These are phyloP conservation scores for Melanostoma mellinum DNA, from an alignment of 2,888 invertebrate genomes.

Conservation along the genomic window DNA sequence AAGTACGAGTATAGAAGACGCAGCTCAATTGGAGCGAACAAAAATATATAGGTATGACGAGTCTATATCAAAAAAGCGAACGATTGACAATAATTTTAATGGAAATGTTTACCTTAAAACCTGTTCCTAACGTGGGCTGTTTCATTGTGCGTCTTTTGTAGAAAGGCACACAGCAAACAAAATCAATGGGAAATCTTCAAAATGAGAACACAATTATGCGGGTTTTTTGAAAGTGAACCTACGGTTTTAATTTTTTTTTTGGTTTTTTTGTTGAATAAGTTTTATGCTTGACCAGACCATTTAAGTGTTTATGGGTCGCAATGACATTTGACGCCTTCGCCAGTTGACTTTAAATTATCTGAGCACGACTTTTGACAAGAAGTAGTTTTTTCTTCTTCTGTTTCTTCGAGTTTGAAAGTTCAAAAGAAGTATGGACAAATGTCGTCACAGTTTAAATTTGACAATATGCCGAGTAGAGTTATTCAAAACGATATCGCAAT, in stretches of 20 bases:
- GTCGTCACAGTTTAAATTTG: too few relatives aligned
- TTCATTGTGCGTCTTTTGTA: conserved; percentile 9
- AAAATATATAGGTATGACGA: conserved; percentile 10
- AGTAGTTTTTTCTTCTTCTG: too few relatives aligned
- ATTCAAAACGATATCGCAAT: too few relatives aligned
- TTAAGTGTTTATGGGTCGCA: too few relatives aligned
- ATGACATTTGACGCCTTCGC: too few relatives aligned
- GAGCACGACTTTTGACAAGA: too few relatives aligned
- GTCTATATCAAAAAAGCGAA: conserved; percentile 19
- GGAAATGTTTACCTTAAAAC: conserved; percentile 56
- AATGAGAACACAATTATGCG: conserved; percentile 5
- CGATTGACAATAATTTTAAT: conserved; percentile 41
- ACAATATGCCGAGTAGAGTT: too few relatives aligned
- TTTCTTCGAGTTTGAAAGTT: too few relatives aligned
- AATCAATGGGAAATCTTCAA: conserved; percentile 10
- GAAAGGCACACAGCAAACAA: background rate
- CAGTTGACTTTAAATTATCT: too few relatives aligned
- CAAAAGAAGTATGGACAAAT: too few relatives aligned
- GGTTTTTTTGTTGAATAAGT: too few relatives aligned
- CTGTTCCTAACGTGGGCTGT: conserved; percentile 38
- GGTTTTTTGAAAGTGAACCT: background rate
- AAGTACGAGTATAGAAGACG: conserved; percentile 14
- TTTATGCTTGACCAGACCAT: background rate
- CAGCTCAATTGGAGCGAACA: conserved; percentile 52
- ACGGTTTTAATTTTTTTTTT: background rate